These are phyloP conservation scores for Dichetophora obliterata DNA, from an alignment of 2,888 invertebrate genomes.

Conservation along the genomic window DNA sequence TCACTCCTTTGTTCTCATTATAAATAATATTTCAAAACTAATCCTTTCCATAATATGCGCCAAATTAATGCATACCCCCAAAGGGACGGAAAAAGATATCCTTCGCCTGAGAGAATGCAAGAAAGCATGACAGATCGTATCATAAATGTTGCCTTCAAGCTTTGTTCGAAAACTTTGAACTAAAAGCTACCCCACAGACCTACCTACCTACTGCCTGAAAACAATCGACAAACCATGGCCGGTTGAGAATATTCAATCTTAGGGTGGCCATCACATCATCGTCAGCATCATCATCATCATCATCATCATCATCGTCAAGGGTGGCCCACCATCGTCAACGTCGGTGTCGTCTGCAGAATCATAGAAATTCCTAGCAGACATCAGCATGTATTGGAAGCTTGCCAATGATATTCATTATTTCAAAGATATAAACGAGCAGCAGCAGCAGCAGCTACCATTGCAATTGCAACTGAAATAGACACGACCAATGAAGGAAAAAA, in stretches of 20 bases:
- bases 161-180: conserved; percentile 10
- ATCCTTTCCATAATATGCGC: conserved; percentile 10
- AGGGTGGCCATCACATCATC: too few species aligned
- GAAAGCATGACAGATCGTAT: background rate
- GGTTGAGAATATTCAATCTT: too few species aligned
- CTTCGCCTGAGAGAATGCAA: background rate
- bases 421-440: conserved; percentile 12
- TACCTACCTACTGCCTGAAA: too few species aligned
- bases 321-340: too few species aligned
- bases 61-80: conserved; percentile 1
- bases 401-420: conserved; percentile 38
- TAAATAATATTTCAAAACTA: conserved; percentile 19
- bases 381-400: conserved; percentile 32
- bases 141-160: conserved; percentile 15
- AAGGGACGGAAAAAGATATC: too few species aligned
- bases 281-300: too few species aligned
- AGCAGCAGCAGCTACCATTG: conserved; percentile 13
- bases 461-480: conserved; percentile 6
- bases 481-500: background rate
- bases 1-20: background rate
- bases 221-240: too few species aligned
- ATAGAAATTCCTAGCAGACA: conserved; percentile 3
- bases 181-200: background rate
- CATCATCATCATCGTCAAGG: too few species aligned
- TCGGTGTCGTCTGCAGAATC: background rate